These are phyloP conservation scores for Drosophila lacteicornis DNA, from an alignment of 1,140 invertebrate genomes.

Conservation along the genomic window DNA sequence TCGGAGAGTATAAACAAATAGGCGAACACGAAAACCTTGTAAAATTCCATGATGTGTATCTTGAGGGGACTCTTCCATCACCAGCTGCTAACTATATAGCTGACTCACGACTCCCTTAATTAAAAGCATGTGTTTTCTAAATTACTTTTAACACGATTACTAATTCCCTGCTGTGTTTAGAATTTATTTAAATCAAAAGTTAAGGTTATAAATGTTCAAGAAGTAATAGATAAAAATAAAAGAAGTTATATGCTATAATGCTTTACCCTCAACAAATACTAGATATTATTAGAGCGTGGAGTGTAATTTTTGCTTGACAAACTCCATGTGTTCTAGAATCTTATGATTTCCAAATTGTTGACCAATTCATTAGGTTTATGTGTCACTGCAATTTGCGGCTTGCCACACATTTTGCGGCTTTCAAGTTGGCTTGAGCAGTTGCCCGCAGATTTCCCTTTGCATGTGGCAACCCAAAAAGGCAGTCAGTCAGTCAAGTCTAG, in stretches of 20 bases:
- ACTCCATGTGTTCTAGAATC: slow-evolving; percentile 5
- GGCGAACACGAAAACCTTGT: slow-evolving; percentile 6
- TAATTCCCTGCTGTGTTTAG: background rate
- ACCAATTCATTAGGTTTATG: slow-evolving; percentile 8
- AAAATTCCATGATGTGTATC: slow-evolving; percentile 27
- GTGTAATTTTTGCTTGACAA: slow-evolving; percentile 9
- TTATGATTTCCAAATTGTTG: slow-evolving; percentile 4
- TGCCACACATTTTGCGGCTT: slow-evolving; percentile 27
- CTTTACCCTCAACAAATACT: background rate
- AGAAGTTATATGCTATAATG: no score
- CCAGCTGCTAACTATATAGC: background rate
- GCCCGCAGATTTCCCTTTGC: slow-evolving; percentile 10
- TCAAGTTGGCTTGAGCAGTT: slow-evolving; percentile 11
- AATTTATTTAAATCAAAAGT: background rate
- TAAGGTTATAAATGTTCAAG: background rate
- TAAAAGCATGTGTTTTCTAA: slow-evolving; percentile 11
- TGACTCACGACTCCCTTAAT: slow-evolving; percentile 8
- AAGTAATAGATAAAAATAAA: background rate
- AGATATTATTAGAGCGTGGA: slow-evolving; percentile 5
- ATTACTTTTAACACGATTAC: slow-evolving; percentile 11
- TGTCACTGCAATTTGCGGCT: slow-evolving; percentile 7
- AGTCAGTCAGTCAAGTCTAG: slow-evolving; percentile 15
- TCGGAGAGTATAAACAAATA: slow-evolving; percentile 12
- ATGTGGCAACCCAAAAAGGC: slow-evolving; percentile 45
- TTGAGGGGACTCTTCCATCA: slow-evolving; percentile 2